A percentile compares a stretch with the other conserved stretches of the same genome.
Evolutionary conservation across 2,888 invertebrate species (phyloP).

Genomic region (Apamea crenata): DNA sequence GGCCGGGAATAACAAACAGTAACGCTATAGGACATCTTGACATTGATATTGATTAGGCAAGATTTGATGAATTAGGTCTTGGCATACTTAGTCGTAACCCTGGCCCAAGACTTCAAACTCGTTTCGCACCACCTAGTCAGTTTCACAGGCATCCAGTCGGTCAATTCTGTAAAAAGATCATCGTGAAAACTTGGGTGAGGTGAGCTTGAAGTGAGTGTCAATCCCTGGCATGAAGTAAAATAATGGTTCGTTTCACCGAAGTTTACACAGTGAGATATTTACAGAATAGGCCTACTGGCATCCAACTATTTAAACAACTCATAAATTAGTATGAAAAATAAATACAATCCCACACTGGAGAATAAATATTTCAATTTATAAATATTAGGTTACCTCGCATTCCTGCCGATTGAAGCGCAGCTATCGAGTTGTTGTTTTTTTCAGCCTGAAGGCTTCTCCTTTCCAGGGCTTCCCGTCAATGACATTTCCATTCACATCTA

Average conservation of each 20-base stretch:
- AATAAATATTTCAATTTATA: neutral
- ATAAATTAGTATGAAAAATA: neutral
- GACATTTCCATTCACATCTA: conserved; percentile 28
- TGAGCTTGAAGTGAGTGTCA: neutral
- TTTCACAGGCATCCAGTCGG: neutral
- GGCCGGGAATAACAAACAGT: conserved; percentile 84
- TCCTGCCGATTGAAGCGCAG: neutral
- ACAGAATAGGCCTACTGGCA: neutral
- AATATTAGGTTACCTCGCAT: neutral
- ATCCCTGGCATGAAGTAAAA: neutral
- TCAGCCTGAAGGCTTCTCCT: neutral
- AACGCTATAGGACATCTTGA: conserved; percentile 67
- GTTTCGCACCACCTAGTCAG: neutral
- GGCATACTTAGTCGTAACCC: conserved; percentile 12
- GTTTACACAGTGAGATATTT: neutral
- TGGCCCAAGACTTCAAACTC: neutral
- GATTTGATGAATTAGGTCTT: conserved; percentile 68
- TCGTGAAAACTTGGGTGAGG: neutral
- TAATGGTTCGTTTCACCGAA: no score
- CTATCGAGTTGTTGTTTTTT: neutral
- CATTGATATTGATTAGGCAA: conserved; percentile 69
- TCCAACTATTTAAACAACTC: neutral
- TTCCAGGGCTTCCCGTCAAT: conserved; percentile 24
- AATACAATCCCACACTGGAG: neutral
- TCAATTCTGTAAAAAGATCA: neutral